Percentiles rank a stretch among this genome's conserved stretches.
These are phyloP conservation scores for Nettapus auritus DNA, from an alignment of 2,113 vertebrate species.

Conservation along the genomic window DNA sequence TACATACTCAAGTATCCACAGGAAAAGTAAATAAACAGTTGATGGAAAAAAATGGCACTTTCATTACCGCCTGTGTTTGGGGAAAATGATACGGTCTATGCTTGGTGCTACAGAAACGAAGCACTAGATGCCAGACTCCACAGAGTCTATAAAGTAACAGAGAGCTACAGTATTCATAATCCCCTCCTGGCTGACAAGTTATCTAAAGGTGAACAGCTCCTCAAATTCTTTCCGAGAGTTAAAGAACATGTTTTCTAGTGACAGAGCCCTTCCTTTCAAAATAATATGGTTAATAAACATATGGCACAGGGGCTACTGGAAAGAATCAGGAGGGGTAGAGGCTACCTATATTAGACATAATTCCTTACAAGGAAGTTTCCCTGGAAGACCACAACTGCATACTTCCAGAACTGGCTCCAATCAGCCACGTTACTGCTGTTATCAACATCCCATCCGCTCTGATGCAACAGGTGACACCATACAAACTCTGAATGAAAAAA, in stretches of 20 bases:
- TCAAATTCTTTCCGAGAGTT: neutral
- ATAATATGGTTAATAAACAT: neutral
- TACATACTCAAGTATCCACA: neutral
- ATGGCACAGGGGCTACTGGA: neutral
- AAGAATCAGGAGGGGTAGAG: neutral
- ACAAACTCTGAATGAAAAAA: neutral
- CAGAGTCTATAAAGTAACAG: neutral
- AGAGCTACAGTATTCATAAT: neutral
- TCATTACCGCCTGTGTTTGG: accelerated
- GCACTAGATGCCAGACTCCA: neutral
- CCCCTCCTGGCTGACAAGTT: neutral
- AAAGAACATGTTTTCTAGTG: neutral
- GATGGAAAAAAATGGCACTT: neutral
- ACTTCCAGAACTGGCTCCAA: neutral
- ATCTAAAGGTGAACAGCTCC: neutral
- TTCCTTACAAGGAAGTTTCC: neutral
- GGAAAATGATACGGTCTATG: neutral
- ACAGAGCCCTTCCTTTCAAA: neutral
- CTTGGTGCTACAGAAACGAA: neutral
- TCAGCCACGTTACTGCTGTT: neutral
- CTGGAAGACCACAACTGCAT: neutral
- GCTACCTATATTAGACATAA: neutral
- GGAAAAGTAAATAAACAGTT: neutral
- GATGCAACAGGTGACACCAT: neutral
- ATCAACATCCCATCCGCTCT: neutral